Base-by-base conservation (phyloP, 1,140 invertebrate genomes). In the Bombus superbus region DNA sequence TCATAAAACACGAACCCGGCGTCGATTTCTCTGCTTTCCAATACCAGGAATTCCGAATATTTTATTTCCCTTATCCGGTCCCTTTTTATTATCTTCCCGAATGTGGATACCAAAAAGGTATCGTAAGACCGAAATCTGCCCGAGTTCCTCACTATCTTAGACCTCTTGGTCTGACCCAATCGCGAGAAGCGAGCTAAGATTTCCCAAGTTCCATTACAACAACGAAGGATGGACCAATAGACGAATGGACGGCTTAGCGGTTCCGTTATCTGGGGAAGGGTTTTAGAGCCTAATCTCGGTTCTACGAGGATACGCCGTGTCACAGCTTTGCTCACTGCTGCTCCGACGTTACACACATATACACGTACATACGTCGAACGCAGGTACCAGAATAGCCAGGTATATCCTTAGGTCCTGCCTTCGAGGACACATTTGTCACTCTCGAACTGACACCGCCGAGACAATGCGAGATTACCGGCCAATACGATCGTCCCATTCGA, bases 281-380 rank as follows among this genome's bases (percentile, higher is more conserved):
- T 93, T 93, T 93, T 92, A 89, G 88, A 86, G 86, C 68, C 89
- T 92, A 92, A 93, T 93, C 92, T 89, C 85, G 86, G 83, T 78
- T 81, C 84, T 79, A 80, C 66, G 82, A 86, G 89, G 90, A 91
- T 89, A 90, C 85, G 81, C 68, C 53, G 68, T 77, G 88, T 90
- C 62, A 72, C 81, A 73, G 88, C 69, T 87, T 88, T 86, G 64
- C 64, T 73, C 32, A 32, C 77, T 89, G 78, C 71, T 88, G 85
- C 69, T 53, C 38, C 68, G 79, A 68, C 68, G 86, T 80, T 90
- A 88, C 81, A 86, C 44, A 68, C 15, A 18, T 8, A 15, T 10
- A 59, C 32, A 10, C 53, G 22, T 64, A 2, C 86, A 85, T 87
- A 83, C 83, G 71, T 42, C 75, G 81, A 47, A 42, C 74, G 71